Percentiles rank a stretch among this genome's conserved stretches.
Conservation (phyloP, 2,888 invertebrate genomes). For the Sphaerophoria taeniata region DNA sequence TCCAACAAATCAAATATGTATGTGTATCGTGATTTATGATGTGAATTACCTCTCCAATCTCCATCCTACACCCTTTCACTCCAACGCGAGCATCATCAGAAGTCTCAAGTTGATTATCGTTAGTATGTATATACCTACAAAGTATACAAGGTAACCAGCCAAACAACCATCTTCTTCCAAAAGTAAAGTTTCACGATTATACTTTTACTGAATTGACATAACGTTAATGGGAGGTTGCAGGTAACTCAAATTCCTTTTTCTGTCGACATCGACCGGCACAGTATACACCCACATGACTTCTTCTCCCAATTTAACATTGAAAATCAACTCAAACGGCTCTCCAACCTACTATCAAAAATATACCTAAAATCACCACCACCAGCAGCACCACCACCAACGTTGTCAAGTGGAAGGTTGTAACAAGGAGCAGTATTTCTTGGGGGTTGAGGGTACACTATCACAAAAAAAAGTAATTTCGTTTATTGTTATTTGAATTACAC, state of each 20-base stretch:
- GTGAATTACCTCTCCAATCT: neutral
- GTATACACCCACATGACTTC: constrained; percentile 24
- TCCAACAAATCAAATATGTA: constrained; percentile 1
- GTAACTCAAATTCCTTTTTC: constrained; percentile 16
- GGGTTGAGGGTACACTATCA: no score
- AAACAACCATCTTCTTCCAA: no score
- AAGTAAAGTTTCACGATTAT: constrained; percentile 3
- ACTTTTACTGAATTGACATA: neutral
- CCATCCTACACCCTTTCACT: neutral
- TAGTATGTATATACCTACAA: no score
- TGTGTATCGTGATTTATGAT: constrained; percentile 14
- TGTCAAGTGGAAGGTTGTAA: neutral
- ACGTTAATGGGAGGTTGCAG: neutral
- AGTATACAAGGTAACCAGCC: no score
- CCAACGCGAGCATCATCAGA: neutral
- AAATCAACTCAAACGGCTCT: constrained; percentile 55
- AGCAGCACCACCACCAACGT: neutral
- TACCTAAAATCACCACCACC: constrained; percentile 9
- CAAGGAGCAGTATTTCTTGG: neutral
- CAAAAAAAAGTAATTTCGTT: constrained; percentile 66
- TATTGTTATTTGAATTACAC: constrained; percentile 66
- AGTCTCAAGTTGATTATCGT: constrained; percentile 37
- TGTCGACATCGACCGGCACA: neutral
- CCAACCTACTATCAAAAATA: constrained; percentile 28
- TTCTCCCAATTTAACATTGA: constrained; percentile 38